phyloP scores from a whole-genome alignment of 2,888 invertebrate genomes.

The Plutella xylostella region DNA sequence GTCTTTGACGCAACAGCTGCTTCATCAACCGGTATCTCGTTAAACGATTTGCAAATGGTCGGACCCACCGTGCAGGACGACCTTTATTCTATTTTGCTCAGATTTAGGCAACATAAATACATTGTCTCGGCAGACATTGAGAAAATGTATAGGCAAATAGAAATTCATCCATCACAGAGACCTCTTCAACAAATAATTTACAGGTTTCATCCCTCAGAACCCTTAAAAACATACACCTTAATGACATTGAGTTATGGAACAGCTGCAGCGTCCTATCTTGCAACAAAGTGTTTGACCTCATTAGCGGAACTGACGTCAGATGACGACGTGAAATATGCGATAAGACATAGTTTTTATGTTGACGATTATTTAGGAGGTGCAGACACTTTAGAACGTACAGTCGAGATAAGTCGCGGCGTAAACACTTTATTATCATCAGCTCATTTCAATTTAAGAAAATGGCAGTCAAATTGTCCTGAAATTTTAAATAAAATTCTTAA shows the following conservation, averaged over 20 bases:
- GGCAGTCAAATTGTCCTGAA: slow-evolving; percentile 19
- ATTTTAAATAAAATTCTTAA: too few relatives aligned
- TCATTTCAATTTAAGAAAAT: slow-evolving; percentile 20
- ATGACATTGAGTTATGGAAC: slow-evolving; percentile 21
- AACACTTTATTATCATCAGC: too few relatives aligned
- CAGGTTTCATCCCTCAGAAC: slow-evolving; percentile 10
- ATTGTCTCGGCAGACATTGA: slow-evolving; percentile 17
- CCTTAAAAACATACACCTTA: slow-evolving; percentile 13
- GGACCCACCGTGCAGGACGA: slow-evolving; percentile 20
- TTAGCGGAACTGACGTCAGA: too few relatives aligned
- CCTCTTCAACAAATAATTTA: slow-evolving; percentile 19
- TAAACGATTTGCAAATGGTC: slow-evolving; percentile 16
- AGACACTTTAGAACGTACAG: too few relatives aligned
- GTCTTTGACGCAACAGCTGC: slow-evolving; percentile 23
- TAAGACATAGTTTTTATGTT: too few relatives aligned
- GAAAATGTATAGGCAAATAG: slow-evolving; percentile 14
- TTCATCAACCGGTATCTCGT: slow-evolving; percentile 16
- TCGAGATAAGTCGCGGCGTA: too few relatives aligned
- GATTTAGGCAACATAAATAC: slow-evolving; percentile 18
- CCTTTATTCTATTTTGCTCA: slow-evolving; percentile 16
- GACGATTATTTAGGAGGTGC: too few relatives aligned
- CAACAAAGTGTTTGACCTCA: slow-evolving; percentile 17
- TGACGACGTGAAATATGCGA: too few relatives aligned
- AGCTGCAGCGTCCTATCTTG: slow-evolving; percentile 20
- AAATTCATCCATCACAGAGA: slow-evolving; percentile 11